phyloP scores from a whole-genome alignment of 2,888 invertebrate genomes.

The Eubasilissa splendida region DNA sequence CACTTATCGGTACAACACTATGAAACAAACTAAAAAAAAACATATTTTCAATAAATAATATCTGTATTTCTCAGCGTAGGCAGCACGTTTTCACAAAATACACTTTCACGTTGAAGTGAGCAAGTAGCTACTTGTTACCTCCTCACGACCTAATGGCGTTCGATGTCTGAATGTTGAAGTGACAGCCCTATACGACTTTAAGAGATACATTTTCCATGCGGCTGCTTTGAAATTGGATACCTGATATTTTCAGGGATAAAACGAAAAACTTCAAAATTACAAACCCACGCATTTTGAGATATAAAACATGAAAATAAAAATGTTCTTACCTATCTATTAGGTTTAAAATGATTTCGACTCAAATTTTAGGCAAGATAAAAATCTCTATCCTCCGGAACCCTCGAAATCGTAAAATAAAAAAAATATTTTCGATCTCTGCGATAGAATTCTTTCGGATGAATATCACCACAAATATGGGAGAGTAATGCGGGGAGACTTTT shows the following conservation, averaged over 20 bases:
- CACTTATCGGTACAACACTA: no score
- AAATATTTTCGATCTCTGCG: background rate
- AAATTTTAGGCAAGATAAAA: no score
- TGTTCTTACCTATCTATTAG: no score
- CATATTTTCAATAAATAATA: no score
- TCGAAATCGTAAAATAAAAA: no score
- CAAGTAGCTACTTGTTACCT: background rate
- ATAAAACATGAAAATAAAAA: background rate
- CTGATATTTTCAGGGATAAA: slow-evolving; percentile 45
- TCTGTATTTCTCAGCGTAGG: no score
- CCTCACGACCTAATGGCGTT: slow-evolving; percentile 34
- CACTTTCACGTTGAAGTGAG: background rate
- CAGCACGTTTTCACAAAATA: no score
- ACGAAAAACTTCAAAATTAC: background rate
- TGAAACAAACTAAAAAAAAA: no score
- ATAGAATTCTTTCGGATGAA: background rate
- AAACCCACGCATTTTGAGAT: background rate
- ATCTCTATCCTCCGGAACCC: no score
- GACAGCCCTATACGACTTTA: slow-evolving; percentile 42
- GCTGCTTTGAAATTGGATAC: slow-evolving; percentile 46
- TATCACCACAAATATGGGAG: background rate
- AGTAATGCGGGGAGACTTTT: slow-evolving; percentile 11
- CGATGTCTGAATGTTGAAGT: slow-evolving; percentile 45
- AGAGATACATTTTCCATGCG: slow-evolving; percentile 47
- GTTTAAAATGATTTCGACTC: no score